Base-by-base conservation (phyloP, 2,797 vertebrate genomes). In the Lepidocolaptes lacrymiger region DNA sequence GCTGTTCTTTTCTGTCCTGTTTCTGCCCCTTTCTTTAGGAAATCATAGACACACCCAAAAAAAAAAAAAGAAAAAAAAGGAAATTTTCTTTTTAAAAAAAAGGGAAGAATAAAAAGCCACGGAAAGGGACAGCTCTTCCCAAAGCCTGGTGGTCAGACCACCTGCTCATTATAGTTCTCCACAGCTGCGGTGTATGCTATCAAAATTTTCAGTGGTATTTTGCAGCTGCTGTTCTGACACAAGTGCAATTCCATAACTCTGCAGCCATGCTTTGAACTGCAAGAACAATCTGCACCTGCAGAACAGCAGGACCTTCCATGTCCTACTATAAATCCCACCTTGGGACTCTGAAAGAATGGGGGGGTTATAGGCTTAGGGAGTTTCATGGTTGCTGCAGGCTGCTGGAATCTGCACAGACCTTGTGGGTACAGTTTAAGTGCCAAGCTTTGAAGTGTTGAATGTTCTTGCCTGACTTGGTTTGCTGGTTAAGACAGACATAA, bases 361-460 rank as follows among this genome's bases (percentile, higher is more conserved):
- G 23, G 5, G 5, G 0, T 28, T 64, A 5, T 2, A 22, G 27
- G 6, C 8, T 59, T 68, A 43, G 6, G 68, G 43, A 54, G 34
- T 61, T 72, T 8, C 19, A 23, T 48, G 37, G 21, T 36, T 81
- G 28, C 52, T 80, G 69, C 54, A 27, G 28, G 51, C 49, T 75
- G 41, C 30, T 54, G 74, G 48, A 23, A 17, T 27, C 23, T 36
- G 34, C 64, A 27, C 44, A 56, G 48, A 62, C 26, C 67, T 93
- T 46, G 30, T 69, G 67, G 76, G 80, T 90, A 44, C n/a, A 52
- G 37, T 36, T 86, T 28, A 87, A 82, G 88, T 95, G 91, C 88
- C 91, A 74, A 58, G 69, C 32, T 85, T 56, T 67, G 55, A 67
- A 63, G 41, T 86, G 44, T 34, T 63, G 43, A 39, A 51, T 69